Evolutionary conservation across 2,797 vertebrate genomes (phyloP).

Genomic region (Staurois parvus): DNA sequence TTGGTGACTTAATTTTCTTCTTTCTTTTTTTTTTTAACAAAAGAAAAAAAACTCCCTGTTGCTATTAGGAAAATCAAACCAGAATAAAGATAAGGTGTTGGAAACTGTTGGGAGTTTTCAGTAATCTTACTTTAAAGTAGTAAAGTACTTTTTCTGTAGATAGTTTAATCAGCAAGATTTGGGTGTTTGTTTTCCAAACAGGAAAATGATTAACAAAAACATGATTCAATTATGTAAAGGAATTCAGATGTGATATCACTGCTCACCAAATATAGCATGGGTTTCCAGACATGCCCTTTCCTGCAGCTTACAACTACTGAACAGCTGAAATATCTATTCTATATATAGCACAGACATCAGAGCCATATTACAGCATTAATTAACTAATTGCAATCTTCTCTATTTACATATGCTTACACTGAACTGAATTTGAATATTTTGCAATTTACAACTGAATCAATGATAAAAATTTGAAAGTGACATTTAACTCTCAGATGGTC

Average conservation of each 20-base stretch:
- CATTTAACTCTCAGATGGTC: too few species aligned
- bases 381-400: too few species aligned
- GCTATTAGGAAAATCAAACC: neutral
- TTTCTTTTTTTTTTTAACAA: too few species aligned
- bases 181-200: conserved; percentile 34
- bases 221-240: conserved; percentile 20
- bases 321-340: neutral
- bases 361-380: too few species aligned
- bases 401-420: too few species aligned
- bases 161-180: neutral
- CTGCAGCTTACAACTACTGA: conserved; percentile 20
- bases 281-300: conserved; percentile 44
- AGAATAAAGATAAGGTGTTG: conserved; percentile 15
- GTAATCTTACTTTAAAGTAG: neutral
- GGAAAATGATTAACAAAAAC: conserved; percentile 27
- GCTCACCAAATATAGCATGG: conserved; percentile 33
- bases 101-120: neutral
- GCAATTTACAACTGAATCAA: too few species aligned
- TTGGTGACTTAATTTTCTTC: too few species aligned
- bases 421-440: too few species aligned
- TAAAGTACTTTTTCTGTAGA: neutral
- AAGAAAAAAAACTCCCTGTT: too few species aligned
- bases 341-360: neutral
- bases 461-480: too few species aligned
- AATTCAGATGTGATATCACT: conserved; percentile 10